phyloP scores from a whole-genome alignment of 2,888 invertebrate species.

The Geophilus truncorum region DNA sequence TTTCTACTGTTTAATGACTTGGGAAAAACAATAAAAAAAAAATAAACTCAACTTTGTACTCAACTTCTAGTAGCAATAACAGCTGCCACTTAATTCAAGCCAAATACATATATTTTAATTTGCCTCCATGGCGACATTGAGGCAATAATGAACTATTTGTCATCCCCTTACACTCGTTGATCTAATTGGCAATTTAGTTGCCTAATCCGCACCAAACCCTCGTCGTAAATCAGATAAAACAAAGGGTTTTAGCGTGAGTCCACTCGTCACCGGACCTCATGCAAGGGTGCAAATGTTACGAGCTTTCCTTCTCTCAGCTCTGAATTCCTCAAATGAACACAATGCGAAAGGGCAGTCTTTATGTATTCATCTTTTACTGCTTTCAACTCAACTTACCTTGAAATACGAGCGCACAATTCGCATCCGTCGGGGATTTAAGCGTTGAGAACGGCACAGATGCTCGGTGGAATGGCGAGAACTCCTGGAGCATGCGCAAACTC shows the following conservation, averaged over 20 bases:
- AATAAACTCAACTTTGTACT: too few species aligned
- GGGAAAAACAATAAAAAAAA: too few species aligned
- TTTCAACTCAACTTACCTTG: conserved; percentile 27
- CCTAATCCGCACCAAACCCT: not conserved
- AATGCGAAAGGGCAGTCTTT: conserved; percentile 17
- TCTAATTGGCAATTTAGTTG: not conserved
- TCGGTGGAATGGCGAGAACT: conserved; percentile 19
- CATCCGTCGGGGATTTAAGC: conserved; percentile 21
- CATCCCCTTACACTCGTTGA: not conserved
- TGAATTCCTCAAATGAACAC: not conserved
- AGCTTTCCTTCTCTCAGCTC: not conserved
- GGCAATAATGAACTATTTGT: not conserved
- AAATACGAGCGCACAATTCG: conserved; percentile 27
- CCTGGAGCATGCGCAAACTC: conserved; percentile 15
- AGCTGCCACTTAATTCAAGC: too few species aligned
- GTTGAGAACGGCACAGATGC: conserved; percentile 19
- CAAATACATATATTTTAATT: not conserved
- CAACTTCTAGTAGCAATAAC: too few species aligned
- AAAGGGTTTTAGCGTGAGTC: not conserved
- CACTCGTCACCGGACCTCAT: not conserved
- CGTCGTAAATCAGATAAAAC: not conserved
- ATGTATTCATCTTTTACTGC: conserved; percentile 21
- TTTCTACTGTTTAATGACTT: too few species aligned
- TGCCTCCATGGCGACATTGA: not conserved
- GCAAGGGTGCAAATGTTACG: not conserved